Percentiles rank a stretch among this genome's conserved stretches.
phyloP scores from a whole-genome alignment of 2,113 vertebrate genomes.

The Pithys albifrons region DNA sequence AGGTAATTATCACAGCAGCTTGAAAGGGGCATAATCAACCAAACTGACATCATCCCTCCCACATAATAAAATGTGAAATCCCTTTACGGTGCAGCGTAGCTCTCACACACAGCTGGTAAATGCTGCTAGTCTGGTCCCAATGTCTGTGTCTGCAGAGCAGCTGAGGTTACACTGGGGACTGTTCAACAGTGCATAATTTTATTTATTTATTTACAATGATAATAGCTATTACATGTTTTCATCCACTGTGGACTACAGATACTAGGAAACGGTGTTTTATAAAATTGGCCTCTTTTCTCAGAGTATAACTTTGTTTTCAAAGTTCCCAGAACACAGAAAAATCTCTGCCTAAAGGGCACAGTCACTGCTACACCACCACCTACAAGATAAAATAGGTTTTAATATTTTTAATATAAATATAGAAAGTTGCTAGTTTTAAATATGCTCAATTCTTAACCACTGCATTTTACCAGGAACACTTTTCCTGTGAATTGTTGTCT shows the following conservation, averaged over 20 bases:
- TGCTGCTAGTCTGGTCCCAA: not conserved
- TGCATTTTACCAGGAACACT: not conserved
- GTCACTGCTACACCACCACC: fast-evolving
- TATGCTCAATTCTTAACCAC: not conserved
- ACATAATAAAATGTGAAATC: conserved; percentile 66
- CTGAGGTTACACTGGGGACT: conserved; percentile 26
- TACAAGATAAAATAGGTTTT: not conserved
- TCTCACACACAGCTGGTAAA: conserved; percentile 67
- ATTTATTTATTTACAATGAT: not conserved
- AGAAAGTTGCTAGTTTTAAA: not conserved
- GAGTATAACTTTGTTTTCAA: not conserved
- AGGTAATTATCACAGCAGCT: conserved; percentile 73
- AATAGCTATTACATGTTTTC: not conserved
- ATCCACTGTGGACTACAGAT: not conserved
- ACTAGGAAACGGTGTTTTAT: not conserved
- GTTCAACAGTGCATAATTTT: not conserved
- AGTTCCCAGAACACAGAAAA: not conserved
- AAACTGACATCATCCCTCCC: conserved; percentile 71
- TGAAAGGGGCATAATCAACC: conserved; percentile 72
- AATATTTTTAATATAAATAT: not conserved
- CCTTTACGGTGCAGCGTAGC: conserved; percentile 47
- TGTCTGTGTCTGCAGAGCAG: conserved; percentile 2
- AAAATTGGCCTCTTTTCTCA: not conserved
- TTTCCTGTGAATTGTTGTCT: not conserved
- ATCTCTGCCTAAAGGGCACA: not conserved